Evolutionary conservation across 2,797 vertebrate genomes (phyloP).

Genomic region (Macropodus opercularis): DNA sequence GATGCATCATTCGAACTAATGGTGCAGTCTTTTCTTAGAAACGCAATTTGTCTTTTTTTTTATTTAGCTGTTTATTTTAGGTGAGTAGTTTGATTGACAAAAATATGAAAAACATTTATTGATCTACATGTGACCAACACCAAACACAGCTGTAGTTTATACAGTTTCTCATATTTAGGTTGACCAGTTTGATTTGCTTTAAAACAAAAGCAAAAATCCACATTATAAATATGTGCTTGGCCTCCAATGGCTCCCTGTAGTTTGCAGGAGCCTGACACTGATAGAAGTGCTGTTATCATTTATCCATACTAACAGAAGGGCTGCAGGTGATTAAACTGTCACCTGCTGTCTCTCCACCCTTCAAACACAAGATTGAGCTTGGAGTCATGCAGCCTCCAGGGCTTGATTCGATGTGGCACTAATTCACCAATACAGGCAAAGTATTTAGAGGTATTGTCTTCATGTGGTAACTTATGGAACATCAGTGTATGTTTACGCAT

Average conservation of each 20-base stretch:
- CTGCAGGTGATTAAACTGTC: conserved; percentile 10
- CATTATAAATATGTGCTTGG: too few relatives aligned
- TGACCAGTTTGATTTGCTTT: too few relatives aligned
- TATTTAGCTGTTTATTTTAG: too few relatives aligned
- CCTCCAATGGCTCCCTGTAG: not conserved
- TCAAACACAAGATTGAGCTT: conserved; percentile 6
- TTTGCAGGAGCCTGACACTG: conserved; percentile 7
- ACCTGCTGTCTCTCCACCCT: conserved; percentile 17
- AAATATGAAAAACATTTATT: too few relatives aligned
- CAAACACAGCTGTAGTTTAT: too few relatives aligned
- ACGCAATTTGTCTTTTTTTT: not conserved
- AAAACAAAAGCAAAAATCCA: too few relatives aligned
- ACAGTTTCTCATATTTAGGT: too few relatives aligned
- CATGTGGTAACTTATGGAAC: not conserved
- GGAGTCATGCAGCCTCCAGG: not conserved
- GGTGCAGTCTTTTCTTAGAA: conserved; percentile 16
- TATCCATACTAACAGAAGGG: conserved; percentile 12
- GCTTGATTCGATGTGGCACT: conserved; percentile 6
- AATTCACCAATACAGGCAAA: not conserved
- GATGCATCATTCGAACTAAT: conserved; percentile 35
- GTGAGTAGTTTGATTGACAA: too few relatives aligned
- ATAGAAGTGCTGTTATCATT: conserved; percentile 12
- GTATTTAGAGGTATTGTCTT: not conserved
- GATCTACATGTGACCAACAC: too few relatives aligned
- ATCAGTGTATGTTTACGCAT: not conserved